Evolutionary conservation across 2,888 invertebrate species (phyloP).

Genomic region (Sphaeridia pumilis): DNA sequence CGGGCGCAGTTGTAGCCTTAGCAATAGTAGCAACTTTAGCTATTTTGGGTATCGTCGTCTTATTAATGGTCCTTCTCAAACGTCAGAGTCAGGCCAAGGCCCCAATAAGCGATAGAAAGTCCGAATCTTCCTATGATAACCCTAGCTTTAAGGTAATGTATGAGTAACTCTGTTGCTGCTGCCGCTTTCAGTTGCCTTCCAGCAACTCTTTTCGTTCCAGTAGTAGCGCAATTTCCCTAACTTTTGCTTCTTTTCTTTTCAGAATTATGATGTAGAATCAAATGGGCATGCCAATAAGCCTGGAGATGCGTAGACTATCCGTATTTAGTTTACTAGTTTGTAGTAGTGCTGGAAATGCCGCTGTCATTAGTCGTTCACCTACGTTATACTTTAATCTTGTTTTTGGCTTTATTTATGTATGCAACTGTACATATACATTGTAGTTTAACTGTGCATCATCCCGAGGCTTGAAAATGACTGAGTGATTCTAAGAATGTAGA

Average conservation of each 20-base stretch:
- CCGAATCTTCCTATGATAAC: conserved; percentile 82
- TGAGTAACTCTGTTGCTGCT: background rate
- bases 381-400: too few relatives aligned
- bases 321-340: background rate
- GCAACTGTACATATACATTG: too few relatives aligned
- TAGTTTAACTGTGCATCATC: too few relatives aligned
- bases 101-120: conserved; percentile 68
- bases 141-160: conserved; percentile 72
- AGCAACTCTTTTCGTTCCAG: too few relatives aligned
- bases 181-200: background rate
- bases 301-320: conserved; percentile 24
- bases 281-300: conserved; percentile 35
- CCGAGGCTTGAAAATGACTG: too few relatives aligned
- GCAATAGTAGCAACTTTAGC: conserved; percentile 77
- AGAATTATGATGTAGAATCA: conserved; percentile 36
- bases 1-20: conserved; percentile 75
- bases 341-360: too few relatives aligned
- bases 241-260: conserved; percentile 5
- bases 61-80: conserved; percentile 66
- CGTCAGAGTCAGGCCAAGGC: conserved; percentile 57
- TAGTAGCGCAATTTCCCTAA: too few relatives aligned
- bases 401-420: too few relatives aligned
- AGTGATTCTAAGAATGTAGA: too few relatives aligned
- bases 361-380: too few relatives aligned
- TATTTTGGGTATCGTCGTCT: conserved; percentile 64